Conservation (phyloP, 2,888 invertebrate genomes). For the Sphecodes monilicornis region DNA sequence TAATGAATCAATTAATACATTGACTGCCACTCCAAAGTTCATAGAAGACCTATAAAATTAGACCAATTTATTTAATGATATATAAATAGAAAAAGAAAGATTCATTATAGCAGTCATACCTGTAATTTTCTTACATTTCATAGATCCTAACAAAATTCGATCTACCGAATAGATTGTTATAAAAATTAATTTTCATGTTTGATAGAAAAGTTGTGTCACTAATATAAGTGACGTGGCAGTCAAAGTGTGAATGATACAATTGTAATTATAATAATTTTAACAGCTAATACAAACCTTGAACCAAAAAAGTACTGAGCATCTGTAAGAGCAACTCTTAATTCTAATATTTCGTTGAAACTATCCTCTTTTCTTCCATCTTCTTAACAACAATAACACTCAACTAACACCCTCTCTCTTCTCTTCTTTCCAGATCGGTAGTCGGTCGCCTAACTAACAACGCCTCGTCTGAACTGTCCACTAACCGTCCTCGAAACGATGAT, state of each 20-base stretch:
- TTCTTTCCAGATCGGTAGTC: slow-evolving; percentile 63
- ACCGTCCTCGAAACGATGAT: slow-evolving; percentile 54
- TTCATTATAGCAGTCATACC: background rate
- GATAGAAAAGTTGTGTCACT: background rate
- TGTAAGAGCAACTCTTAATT: too few species aligned
- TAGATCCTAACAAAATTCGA: background rate
- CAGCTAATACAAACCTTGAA: background rate
- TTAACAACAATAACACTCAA: slow-evolving; percentile 39
- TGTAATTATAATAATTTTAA: background rate
- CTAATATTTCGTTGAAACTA: background rate
- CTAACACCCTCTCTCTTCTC: slow-evolving; percentile 61
- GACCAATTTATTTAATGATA: background rate
- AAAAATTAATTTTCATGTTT: background rate
- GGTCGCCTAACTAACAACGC: slow-evolving; percentile 54
- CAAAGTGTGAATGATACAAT: background rate
- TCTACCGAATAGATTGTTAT: background rate
- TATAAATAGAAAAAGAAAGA: background rate
- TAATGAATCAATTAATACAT: background rate
- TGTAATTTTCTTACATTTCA: background rate
- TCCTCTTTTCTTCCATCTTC: background rate
- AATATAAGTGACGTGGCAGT: background rate
- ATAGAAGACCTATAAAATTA: background rate
- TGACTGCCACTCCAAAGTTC: background rate
- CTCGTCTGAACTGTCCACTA: slow-evolving; percentile 38
- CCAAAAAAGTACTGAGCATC: too few species aligned